Evolutionary conservation across 1,140 invertebrate genomes (phyloP), one percentile per base, ranked within the genome.

Genomic region (Scaptomyza montana): DNA sequence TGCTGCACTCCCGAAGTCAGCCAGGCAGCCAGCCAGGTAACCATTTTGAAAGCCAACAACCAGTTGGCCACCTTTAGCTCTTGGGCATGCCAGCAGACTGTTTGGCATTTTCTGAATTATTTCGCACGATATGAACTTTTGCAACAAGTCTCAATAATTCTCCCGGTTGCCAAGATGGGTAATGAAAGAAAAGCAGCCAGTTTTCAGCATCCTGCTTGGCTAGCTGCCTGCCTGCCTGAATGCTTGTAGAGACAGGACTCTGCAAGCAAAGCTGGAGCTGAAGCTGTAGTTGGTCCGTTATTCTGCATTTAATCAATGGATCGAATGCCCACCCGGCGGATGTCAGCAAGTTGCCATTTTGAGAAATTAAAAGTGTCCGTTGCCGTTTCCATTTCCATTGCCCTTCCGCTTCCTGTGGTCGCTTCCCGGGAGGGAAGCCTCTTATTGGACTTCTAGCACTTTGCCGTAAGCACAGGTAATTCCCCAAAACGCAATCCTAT

Each of bases 331-430:
- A 57, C 67, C 76, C 57, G 28, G 33, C 84, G 85, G 84, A 89
- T 80, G 84, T 89, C 84, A 80, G 77, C 65, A 68, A 84, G 80
- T 80, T 89, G 79, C 79, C 85, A 89, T 84, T 84, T 89, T 89
- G 84, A 89, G 85, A 89, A 89, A 89, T 89, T 89, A 89, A 89
- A 89, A 89, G 84, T 89, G 79, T 72, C 82, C 80, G 72, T 64
- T 85, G 79, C 79, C 85, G 77, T 84, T 89, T 89, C 89, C 84
- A 89, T 89, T 84, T 89, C 84, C 85, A 79, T 56, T 55, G 54
- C 53, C 46, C 76, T 77, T 80, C 76, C 77, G 80, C 16, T 67
- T 63, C 59, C 68, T 62, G 73, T 64, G 72, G 73, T 69, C 64
- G 64, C 45, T 50, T 25, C 12, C 12, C 36, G 9, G 43, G 46